Conservation (phyloP, 2,888 invertebrate genomes). For the Drosophila colorata region DNA sequence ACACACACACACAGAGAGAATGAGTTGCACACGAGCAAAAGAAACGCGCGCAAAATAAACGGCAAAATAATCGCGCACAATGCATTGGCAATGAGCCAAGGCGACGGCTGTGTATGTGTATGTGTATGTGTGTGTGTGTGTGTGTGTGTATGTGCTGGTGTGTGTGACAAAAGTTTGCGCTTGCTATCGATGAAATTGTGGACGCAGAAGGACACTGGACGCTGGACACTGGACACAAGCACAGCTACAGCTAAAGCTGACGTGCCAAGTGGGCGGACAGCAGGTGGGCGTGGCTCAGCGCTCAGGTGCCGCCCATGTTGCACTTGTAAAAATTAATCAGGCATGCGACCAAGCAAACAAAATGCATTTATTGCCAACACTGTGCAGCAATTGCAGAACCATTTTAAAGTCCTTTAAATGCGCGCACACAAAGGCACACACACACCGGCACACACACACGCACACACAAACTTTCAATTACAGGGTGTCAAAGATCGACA, state of each 20-base stretch:
- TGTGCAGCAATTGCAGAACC: slow-evolving; percentile 16
- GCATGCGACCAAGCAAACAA: slow-evolving; percentile 51
- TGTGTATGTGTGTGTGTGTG: slow-evolving; percentile 26
- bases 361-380: slow-evolving; percentile 53
- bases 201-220: slow-evolving; percentile 29
- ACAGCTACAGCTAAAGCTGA: slow-evolving; percentile 23
- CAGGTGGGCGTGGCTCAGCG: slow-evolving; percentile 36
- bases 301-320: slow-evolving; percentile 25
- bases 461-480: slow-evolving; percentile 65
- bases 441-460: slow-evolving; percentile 7
- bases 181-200: slow-evolving; percentile 80
- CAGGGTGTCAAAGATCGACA: slow-evolving; percentile 75
- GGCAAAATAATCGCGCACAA: slow-evolving; percentile 83
- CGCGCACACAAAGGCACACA: slow-evolving; percentile 12
- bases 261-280: slow-evolving; percentile 27
- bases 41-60: slow-evolving; percentile 76
- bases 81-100: slow-evolving; percentile 81
- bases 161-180: slow-evolving; percentile 54
- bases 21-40: slow-evolving; percentile 34
- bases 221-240: neutral
- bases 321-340: slow-evolving; percentile 78
- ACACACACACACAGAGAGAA: neutral
- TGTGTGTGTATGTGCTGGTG: slow-evolving; percentile 25
- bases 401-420: slow-evolving; percentile 43
- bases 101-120: slow-evolving; percentile 22